Base-by-base conservation (phyloP, 2,888 invertebrate genomes). In the Trissolcus japonicus region DNA sequence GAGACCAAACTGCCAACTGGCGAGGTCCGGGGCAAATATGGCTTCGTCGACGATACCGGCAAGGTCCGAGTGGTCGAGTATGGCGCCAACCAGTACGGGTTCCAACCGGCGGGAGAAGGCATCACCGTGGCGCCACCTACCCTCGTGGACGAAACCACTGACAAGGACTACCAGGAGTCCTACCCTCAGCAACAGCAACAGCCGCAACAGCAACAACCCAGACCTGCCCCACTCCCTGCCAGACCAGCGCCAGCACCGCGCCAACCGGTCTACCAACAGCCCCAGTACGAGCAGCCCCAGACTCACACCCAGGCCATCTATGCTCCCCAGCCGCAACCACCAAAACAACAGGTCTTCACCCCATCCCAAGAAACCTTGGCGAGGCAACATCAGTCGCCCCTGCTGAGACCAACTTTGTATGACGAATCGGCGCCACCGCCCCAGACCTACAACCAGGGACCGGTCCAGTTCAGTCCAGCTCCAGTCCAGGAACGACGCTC, bases 11-110 rank as follows among this genome's bases (percentile, higher is more conserved):
- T 93, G 17, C 92, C 94, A 0, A 92, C 92, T 6, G 96, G 96
- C 0, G 96, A 96, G 83, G 96, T 96, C 9, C 95, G 94, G 89
- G 96, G 96, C 81, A 96, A 96, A 88, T 96, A 96, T 86, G 96
- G 96, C 2, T 96, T 96, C 90, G 94, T 94, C 68, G 96, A 96
- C 85, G 95, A 95, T 84, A 91, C 92, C 65, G 93, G 96, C 84
- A 92, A 95, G 91, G 92, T 94, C 1, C 93, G 96, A 46, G 95
- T 95, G 1, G 93, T 96, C 19, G 96, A 96, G 86, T 97, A 97
- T 86, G 96, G 96, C 6, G 96, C 96, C 43, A 95, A 96, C 89
- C 95, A 95, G 88, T 94, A 93, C 85, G 96, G 96, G 0, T 96
- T 96, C 92, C 95, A 95, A 87, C 96, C 96, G 0, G 91, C 94